Evolutionary conservation across 2,888 invertebrate species (phyloP), one percentile per base, ranked within the genome.

Genomic region (Macropis europaea): DNA sequence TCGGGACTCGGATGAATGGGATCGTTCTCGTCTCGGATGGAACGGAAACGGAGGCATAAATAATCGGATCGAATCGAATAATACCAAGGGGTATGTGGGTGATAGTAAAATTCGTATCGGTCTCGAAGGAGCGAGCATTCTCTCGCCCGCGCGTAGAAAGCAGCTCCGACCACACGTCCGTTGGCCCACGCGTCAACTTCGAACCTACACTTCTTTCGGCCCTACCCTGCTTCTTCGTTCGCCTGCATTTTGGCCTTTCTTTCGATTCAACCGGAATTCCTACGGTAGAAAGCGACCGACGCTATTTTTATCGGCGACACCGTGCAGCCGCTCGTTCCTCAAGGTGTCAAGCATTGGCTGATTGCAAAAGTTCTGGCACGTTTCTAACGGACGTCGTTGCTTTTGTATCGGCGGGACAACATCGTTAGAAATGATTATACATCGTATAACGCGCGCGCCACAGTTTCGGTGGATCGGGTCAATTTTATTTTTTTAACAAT

Each of bases 81-180:
- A 60, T 59, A 56, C 53, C 38, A 45, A 30, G 15, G 34, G 24
- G 57, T 38, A 73, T 73, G 73, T 72, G 73, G 73, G 72, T 72
- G 73, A 73, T 60, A 60, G 73, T 7, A 72, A 72, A 73, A 73
- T 73, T 56, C 48, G 72, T 66, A 52, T 56, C 73, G 45, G 22
- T 13, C 50, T 36, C 45, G 63, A 30, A 56, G 59, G 67, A 75
- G 67, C 69, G 71, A 70, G 64, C 83, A 83, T 57, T 86, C n/a
- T 86, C 84, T 83, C 84, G 86, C 84, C 84, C 84, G 85, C 86
- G 84, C 85, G 82, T 87, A 86, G 86, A 87, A 87, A 87, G 86
- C 86, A 83, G 79, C 80, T 80, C 72, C 72, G 82, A 80, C 84
- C 83, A 86, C 83, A 86, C 83, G 83, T 86, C 84, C 64, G 56